phyloP scores from a whole-genome alignment of 2,888 invertebrate genomes.

The Elysia crispata region DNA sequence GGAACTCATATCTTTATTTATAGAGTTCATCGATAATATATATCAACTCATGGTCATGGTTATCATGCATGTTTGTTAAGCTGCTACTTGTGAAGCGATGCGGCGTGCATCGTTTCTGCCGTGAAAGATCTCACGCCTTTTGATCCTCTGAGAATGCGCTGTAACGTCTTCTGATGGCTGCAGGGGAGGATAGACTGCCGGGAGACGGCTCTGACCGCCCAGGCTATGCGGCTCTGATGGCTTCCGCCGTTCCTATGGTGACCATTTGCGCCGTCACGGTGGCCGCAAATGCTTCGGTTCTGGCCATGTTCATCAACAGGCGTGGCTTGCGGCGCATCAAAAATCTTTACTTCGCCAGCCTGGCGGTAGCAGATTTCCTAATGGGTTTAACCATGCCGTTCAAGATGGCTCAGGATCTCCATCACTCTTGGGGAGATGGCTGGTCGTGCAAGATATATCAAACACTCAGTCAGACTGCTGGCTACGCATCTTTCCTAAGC shows the following conservation, averaged over 20 bases:
- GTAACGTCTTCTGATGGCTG: no score
- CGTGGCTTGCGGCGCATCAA: conserved; percentile 62
- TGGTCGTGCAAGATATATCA: conserved; percentile 45
- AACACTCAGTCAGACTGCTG: conserved; percentile 54
- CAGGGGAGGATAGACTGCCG: no score
- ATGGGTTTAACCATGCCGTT: conserved; percentile 66
- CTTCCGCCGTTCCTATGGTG: conserved; percentile 59
- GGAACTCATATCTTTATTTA: no score
- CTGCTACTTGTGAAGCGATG: no score
- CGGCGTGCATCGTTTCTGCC: no score
- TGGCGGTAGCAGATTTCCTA: conserved; percentile 66
- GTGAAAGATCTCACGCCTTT: no score
- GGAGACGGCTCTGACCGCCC: neutral
- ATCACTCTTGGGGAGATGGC: conserved; percentile 32
- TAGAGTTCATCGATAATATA: no score
- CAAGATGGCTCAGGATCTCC: conserved; percentile 38
- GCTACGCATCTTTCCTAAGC: conserved; percentile 66
- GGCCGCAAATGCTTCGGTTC: conserved; percentile 64
- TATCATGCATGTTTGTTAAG: no score
- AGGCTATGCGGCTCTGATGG: conserved; percentile 49
- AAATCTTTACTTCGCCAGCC: conserved; percentile 67
- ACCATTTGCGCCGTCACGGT: conserved; percentile 62
- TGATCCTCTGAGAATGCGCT: no score
- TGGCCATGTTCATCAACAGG: conserved; percentile 63
- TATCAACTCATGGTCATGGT: no score